Base-by-base conservation (phyloP, 2,797 vertebrate genomes). In the Poeciliopsis turneri region DNA sequence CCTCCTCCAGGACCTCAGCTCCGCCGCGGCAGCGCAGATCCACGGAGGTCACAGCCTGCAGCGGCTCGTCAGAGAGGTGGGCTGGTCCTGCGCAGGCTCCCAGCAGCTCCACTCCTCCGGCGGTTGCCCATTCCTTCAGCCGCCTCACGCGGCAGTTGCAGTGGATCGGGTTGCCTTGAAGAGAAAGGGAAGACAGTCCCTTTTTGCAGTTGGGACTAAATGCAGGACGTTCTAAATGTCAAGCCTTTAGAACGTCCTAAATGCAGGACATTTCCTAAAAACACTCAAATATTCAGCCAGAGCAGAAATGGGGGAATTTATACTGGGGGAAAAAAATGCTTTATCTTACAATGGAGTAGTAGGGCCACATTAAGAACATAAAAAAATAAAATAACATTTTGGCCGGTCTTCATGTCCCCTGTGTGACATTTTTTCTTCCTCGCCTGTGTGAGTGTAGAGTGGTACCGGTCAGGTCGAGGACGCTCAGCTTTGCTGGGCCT, bases 101-200 rank as follows among this genome's bases (percentile, higher is more conserved):
- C 10, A 95, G 93, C 0, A 93, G 93, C 87, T 93, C 95, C 76
- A 97, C 90, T 0, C 92, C 88, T 0, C 90, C 77, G 0, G 20
- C 82, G 0, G 75, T 75, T 16, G 94, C 91, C 97, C 98, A 98
- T 73, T 84, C 76, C 81, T 71, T 95, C 87, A 98, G 95, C 0
- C 95, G 95, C 55, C 91, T 92, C 88, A 97, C 90, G 77, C 88
- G 92, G 90, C 98, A 99, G 91, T 96, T 97, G 77, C 97, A 99
- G 85, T 95, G 93, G 81, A 98, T 83, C 0, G 96, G 96, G 90
- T 98, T 99, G 2, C 96, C 97, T 13, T 83, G 80, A 88, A 82
- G 69, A 78, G 76, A 61, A 55, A 78, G 30, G 57, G 28, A 61
- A 13, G 13, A 18, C 1, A 2, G n/a, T 16, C 30, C 45, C 45